Evolutionary conservation across 2,888 invertebrate genomes (phyloP), one percentile per base, ranked within the genome.

Genomic region (Acrobasis consociella): DNA sequence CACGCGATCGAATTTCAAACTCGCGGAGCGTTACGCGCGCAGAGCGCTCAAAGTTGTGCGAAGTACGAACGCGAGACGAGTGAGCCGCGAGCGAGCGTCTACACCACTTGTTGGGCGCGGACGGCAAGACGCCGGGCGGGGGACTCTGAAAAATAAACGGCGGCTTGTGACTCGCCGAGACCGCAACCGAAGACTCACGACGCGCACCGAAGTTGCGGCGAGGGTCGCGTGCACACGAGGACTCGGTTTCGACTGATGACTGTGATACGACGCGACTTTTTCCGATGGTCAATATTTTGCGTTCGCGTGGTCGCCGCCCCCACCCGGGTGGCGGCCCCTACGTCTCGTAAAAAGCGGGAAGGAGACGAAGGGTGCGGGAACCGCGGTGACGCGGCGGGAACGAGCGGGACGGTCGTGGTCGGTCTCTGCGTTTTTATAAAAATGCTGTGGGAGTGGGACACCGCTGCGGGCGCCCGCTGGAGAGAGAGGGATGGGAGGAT

Each of bases 241-340:
- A 89, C 90, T 89, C 90, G 80, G 89, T 91, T 91, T 89, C 91
- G 91, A 93, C 93, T 93, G 93, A 93, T 93, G 93, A 90, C 91
- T 92, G 91, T 90, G 93, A 92, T 93, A 91, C 91, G 92, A 89
- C 87, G 89, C 90, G 91, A 91, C 91, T 93, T 93, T 93, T 93
- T 93, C 92, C 93, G 90, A 93, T 93, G 93, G 93, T 93, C 93
- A 93, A 93, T 93, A 93, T 93, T 93, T 93, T 90, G 92, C 91
- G 92, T 92, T 92, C 89, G 88, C 91, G 89, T 85, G 89, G 89
- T 91, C 88, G 87, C 89, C 91, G 89, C 91, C 90, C 85, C 89
- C 91, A 87, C 90, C 83, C 88, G 87, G 88, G 83, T 83, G 83
- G 89, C 85, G 88, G 89, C 89, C 91, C 90, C 92, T 88, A 82